Conservation (phyloP, 2,113 vertebrate species). For the Suncus etruscus region DNA sequence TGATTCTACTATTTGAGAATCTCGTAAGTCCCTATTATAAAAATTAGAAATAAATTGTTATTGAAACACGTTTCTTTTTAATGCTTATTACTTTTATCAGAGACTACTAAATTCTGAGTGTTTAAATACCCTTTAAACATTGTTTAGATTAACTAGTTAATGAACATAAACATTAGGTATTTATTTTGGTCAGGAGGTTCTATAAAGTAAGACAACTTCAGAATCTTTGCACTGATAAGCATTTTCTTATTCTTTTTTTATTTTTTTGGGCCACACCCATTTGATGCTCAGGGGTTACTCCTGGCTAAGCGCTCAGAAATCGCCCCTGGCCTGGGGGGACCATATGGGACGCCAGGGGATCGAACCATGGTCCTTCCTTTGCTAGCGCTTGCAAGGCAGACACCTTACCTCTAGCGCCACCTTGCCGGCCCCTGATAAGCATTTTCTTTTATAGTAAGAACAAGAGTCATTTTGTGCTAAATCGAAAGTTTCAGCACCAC, state of each 20-base stretch:
- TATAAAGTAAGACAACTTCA: neutral
- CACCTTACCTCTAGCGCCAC: too few relatives aligned
- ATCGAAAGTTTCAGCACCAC: conserved; percentile 10
- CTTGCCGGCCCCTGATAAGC: too few relatives aligned
- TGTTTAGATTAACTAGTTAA: neutral
- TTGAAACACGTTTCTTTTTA: conserved; percentile 42
- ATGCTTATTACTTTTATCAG: conserved; percentile 37
- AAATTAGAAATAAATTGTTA: neutral
- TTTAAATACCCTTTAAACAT: neutral
- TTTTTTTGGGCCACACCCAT: too few relatives aligned
- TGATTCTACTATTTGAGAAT: neutral
- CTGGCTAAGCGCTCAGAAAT: too few relatives aligned
- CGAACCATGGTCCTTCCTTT: too few relatives aligned
- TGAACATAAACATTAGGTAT: neutral
- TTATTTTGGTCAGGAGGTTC: conserved; percentile 14
- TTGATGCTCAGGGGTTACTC: too few relatives aligned
- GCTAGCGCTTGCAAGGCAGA: too few relatives aligned
- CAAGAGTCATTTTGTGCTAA: conserved; percentile 39
- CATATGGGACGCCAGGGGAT: too few relatives aligned
- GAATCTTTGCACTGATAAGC: neutral
- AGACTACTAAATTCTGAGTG: neutral
- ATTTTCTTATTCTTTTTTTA: too few relatives aligned
- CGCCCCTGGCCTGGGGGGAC: too few relatives aligned
- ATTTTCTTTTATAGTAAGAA: conserved; percentile 31
- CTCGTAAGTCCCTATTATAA: neutral